Evolutionary conservation across 2,888 invertebrate genomes (phyloP), one percentile per base, ranked within the genome.

Genomic region (Nemoura dubitans): DNA sequence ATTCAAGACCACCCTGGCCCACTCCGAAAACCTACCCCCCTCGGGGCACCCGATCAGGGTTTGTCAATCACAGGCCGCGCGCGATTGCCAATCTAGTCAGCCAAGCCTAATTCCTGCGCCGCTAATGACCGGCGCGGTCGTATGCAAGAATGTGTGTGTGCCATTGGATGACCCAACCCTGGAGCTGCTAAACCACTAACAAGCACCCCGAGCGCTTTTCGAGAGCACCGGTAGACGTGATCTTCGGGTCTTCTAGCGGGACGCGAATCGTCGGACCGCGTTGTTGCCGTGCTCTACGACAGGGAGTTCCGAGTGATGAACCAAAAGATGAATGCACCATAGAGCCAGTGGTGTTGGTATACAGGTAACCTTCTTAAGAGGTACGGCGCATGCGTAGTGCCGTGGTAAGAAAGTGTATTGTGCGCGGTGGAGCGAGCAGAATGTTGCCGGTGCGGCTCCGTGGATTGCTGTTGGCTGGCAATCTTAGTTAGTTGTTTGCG

Each of bases 281-380:
- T 36, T 6, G 3, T 36, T 10, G 36, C 36, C 36, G 36, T 6
- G 59, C 36, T 36, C 36, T 3, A 59, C 59, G 59, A 59, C 14
- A 21, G 6, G n/a, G 59, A 59, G 59, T 59, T 59, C 59, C 59
- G 59, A 59, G 21, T 59, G 59, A 59, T 59, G 59, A 59, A 59
- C 59, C 59, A 59, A 59, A 59, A 59, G 59, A 59, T 59, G 59
- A 59, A 59, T 59, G 21, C 59, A 59, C 59, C 59, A 59, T 36
- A 59, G n/a, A n/a, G n/a, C 59, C 21, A 7, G 6, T 7, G 59
- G 59, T 59, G 59, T 59, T 59, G 36, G 3, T 59, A 59, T 59
- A 59, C 59, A 59, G 59, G 59, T 59, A 59, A 59, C 59, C 59
- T 59, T 59, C 59, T 59, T 59, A 59, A 59, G 59, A 59, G 59